phyloP scores from a whole-genome alignment of 1,140 invertebrate genomes.

The Streblospio benedicti region DNA sequence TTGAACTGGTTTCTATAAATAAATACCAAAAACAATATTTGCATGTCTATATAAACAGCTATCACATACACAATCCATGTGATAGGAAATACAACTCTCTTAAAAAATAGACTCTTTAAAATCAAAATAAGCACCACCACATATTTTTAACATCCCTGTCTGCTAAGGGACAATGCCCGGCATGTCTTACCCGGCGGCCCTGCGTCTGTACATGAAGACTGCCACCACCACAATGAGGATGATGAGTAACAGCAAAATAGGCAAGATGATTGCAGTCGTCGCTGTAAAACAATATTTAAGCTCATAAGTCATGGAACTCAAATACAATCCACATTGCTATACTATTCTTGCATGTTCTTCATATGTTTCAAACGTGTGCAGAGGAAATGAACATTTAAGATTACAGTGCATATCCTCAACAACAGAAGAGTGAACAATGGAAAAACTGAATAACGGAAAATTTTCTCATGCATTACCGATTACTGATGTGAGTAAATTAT shows the following conservation, averaged over 20 bases:
- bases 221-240: not conserved
- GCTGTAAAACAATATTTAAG: not conserved
- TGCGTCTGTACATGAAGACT: not conserved
- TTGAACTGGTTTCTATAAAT: constrained; percentile 58
- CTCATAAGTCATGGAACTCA: not conserved
- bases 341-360: not conserved
- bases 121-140: not conserved
- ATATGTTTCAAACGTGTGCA: not conserved
- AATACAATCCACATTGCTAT: not conserved
- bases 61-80: constrained; percentile 3
- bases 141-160: not conserved
- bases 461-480: too few species aligned
- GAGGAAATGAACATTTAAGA: not conserved
- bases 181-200: not conserved
- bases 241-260: not conserved
- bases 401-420: not conserved
- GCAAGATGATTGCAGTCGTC: not conserved
- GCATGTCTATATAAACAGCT: constrained; percentile 19
- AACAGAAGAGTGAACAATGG: too few species aligned
- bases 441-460: too few species aligned
- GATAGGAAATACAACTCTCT: not conserved
- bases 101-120: constrained; percentile 7
- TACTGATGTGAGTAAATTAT: too few species aligned
- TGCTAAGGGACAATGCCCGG: not conserved
- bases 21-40: not conserved